Conservation (phyloP, 2,797 vertebrate species). For the Antrozous pallidus region DNA sequence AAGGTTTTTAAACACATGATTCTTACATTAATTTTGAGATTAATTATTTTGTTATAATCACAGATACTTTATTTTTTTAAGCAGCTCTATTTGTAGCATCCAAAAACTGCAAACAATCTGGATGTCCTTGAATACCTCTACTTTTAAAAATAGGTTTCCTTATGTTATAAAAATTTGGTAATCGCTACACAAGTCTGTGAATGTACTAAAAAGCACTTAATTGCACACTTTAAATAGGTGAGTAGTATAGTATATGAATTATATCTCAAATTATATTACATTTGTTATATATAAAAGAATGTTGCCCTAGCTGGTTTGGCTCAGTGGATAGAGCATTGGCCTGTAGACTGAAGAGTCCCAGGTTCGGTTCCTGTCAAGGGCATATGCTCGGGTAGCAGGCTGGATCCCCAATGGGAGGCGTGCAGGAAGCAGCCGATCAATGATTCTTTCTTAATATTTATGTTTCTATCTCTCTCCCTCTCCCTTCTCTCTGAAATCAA, state of each 20-base stretch:
- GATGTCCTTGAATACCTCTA: background rate
- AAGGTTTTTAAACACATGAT: slow-evolving; percentile 12
- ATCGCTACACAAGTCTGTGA: background rate
- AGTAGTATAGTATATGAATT: background rate
- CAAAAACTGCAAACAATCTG: background rate
- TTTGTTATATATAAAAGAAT: background rate
- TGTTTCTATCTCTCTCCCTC: no score
- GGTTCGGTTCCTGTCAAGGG: no score
- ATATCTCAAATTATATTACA: background rate
- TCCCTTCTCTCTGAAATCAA: no score
- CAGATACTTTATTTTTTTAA: slow-evolving; percentile 2
- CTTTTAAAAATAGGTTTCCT: slow-evolving; percentile 11
- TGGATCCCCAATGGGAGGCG: no score
- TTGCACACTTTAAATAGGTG: background rate
- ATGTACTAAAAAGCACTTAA: background rate
- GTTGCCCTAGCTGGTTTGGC: no score
- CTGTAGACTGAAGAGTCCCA: no score
- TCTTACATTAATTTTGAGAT: slow-evolving; percentile 43
- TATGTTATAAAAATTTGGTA: background rate
- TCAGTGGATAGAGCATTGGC: no score
- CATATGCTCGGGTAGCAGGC: no score
- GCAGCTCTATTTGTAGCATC: background rate
- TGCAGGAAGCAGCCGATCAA: no score
- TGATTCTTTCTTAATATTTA: no score
- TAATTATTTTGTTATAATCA: slow-evolving; percentile 16